Evolutionary conservation across 2,113 vertebrate species (phyloP), one percentile per base, ranked within the genome.

Genomic region (Rynchops niger): DNA sequence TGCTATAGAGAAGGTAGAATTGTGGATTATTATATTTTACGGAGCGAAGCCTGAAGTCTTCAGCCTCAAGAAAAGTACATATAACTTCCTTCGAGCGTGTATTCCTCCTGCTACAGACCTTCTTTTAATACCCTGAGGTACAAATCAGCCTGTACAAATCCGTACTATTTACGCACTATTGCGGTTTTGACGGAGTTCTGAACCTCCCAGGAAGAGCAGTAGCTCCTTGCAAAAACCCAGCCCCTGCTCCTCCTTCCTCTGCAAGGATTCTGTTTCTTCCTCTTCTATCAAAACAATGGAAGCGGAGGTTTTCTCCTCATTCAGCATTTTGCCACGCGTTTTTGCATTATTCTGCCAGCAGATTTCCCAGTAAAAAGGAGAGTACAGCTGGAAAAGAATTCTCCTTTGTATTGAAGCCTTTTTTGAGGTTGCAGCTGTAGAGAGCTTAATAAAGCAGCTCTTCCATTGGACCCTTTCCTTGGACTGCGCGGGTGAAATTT

Each of bases 161-260:
- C 17, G 5, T 43, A 12, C 5, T 58, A 5, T 84, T 65, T 69
- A 7, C 1, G 0, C 52, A 49, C 25, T 45, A 0, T 8, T 49
- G 26, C n/a, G 15, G 7, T 19, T 80, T 70, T 77, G 25, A 43
- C 15, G 82, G 22, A 73, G 12, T 56, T 72, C 49, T 73, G 23
- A 52, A 27, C 19, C 42, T 80, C 20, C 12, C 56, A 40, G 21
- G 47, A 49, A 23, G 47, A 49, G 47, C 47, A 22, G 47, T 22
- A 49, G 47, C 12, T 49, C 47, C 47, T 36, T 30, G 34, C n/a
- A 66, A 83, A 88, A 59, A 22, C 3, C 4, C 20, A 70, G 6
- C 14, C 21, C 12, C 15, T 1, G 1, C 2, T 76, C 10, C 49
- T 80, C 17, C 20, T 85, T 86, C 32, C 30, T 81, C 25, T 71